Base-by-base conservation (phyloP, 2,113 vertebrate species). In the Pleuronectes platessa region DNA sequence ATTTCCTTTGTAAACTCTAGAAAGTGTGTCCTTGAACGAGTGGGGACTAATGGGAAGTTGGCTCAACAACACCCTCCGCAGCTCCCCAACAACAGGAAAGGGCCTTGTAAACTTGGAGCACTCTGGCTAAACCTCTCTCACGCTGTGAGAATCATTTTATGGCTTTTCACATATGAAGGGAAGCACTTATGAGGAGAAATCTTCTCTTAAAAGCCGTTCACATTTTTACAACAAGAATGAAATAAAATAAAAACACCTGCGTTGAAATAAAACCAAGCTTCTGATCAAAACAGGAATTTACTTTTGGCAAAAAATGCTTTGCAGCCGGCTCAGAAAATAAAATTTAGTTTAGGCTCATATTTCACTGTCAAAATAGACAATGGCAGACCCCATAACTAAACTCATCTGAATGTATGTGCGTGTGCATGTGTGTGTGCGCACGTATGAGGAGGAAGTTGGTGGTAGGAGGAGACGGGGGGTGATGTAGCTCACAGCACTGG, bases 401-500 rank as follows among this genome's bases (percentile, higher is more conserved):
- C 18, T 70, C 40, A 63, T 53, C 35, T 15, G 24, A 49, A 26
- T 81, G 64, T 58, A 7, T 45, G 69, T 40, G 27, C 40, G 47
- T 24, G 24, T 49, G 53, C 31, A 31, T 21, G 58, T 20, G 76
- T 20, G 75, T 70, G 35, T 23, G 45, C 24, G 60, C 56, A 84
- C 71, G 71, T 81, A 76, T 78, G 83, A 89, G 83, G 76, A 89
- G 83, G 86, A 81, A 87, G 82, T 51, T 51, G 2, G 65, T 60
- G 82, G 76, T 83, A 79, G 71, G 53, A 53, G 79, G 67, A 56
- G 54, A 79, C 27, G 60, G 72, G 75, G 64, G 73, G 63, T 31
- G 68, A 64, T 86, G 78, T 42, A 84, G 81, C 82, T 67, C 74
- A 23, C 85, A 84, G 79, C 85, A 59, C 94, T 89, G 93, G 94